Percentiles rank a stretch among this genome's conserved stretches.
Evolutionary conservation across 2,888 invertebrate genomes (phyloP).

Genomic region (Hirtodrosophila alboralis): DNA sequence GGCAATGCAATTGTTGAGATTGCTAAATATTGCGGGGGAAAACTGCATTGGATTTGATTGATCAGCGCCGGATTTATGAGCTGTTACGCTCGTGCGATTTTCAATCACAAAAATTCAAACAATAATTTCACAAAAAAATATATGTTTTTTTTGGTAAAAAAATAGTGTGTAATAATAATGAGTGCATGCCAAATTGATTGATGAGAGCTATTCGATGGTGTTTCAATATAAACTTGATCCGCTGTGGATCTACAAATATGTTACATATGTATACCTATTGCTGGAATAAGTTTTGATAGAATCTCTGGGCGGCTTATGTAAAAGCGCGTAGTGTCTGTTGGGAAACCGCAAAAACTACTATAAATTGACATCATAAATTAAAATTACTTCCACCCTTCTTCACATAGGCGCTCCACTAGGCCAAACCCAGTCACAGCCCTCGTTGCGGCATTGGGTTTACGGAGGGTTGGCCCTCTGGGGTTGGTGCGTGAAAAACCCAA

Average conservation of each 20-base stretch:
- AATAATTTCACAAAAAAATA: constrained; percentile 54
- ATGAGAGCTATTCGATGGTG: constrained; percentile 34
- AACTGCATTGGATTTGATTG: constrained; percentile 60
- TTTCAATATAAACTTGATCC: constrained; percentile 4
- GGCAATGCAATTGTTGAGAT: constrained; percentile 58
- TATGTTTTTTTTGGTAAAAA: constrained; percentile 55
- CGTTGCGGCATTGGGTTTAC: constrained; percentile 34
- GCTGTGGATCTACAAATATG: constrained; percentile 1
- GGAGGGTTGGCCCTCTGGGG: constrained; percentile 61
- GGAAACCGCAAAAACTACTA: constrained; percentile 73
- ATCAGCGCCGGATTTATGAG: constrained; percentile 30
- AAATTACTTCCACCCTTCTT: constrained; percentile 84
- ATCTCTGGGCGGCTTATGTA: constrained; percentile 37
- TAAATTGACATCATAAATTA: constrained; percentile 83
- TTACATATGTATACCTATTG: not conserved
- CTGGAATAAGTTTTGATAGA: constrained; percentile 18
- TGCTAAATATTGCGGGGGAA: constrained; percentile 59
- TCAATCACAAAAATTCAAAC: constrained; percentile 36
- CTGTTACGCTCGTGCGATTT: constrained; percentile 74
- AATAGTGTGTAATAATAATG: constrained; percentile 10
- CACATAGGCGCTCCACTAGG: constrained; percentile 74
- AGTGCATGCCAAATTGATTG: constrained; percentile 64
- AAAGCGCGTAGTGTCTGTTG: constrained; percentile 32
- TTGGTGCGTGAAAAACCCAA: constrained; percentile 51
- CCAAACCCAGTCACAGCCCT: constrained; percentile 67